Base-by-base conservation (phyloP, 2,888 invertebrate genomes). In the Drosophila limbata region DNA sequence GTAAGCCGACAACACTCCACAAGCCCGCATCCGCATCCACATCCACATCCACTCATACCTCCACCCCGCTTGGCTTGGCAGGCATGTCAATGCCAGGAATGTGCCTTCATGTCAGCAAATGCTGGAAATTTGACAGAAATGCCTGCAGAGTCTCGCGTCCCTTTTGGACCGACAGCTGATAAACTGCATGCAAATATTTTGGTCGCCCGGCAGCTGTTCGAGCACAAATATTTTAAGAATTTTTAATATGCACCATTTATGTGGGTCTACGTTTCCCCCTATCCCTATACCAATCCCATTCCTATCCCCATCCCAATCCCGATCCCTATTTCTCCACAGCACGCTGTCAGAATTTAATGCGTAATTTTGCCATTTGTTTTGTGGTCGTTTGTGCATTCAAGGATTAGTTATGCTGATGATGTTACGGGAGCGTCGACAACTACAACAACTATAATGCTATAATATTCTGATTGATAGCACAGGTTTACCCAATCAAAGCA, bases 181-280 rank as follows among this genome's bases (percentile, higher is more conserved):
- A 69, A 81, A 71, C 69, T 88, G 88, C 83, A 89, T 89, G 84
- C 83, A 84, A 84, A 84, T 84, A 89, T 84, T 84, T 88, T 70
- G 65, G 77, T 67, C 73, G 62, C 63, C 57, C 53, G 57, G 28
- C 60, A 57, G 48, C 69, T 15, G 53, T 50, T 39, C 64, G 44
- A 45, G 61, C 44, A 39, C 44, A 81, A 72, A 78, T 76, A 90
- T 90, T 88, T 80, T 31, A 77, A 86, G 90, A 90, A 86, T 86
- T 86, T 86, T 86, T 90, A 90, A 86, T 86, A 86, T 86, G 84
- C 81, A 81, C 72, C 88, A 88, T 89, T 84, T 84, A 86, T 78
- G 65, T 84, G 65, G n/a, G 33, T 25, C 44, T 40, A 15, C 51
- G 45, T 19, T 28, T 31, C 21, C 31, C 35, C 21, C 33, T 13